Evolutionary conservation across 2,113 vertebrate genomes (phyloP), one percentile per base, ranked within the genome.

Genomic region (Cervus canadensis): DNA sequence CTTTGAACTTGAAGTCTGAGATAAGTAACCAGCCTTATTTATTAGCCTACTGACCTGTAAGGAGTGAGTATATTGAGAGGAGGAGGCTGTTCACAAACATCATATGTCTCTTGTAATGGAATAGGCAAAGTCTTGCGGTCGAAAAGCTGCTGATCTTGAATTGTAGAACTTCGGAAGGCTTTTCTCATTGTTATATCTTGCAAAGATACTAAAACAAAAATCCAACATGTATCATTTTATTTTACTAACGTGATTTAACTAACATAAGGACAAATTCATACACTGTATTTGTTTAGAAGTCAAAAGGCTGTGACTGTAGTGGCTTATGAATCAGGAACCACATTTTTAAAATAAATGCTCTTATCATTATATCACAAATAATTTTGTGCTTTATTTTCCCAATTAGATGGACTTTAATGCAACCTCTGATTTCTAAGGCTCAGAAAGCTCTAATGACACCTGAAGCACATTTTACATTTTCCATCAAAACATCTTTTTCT

Each of bases 131-230:
- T 99, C 98, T 98, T 99, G 89, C 99, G 99, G 96, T 99, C 99
- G 84, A 99, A 99, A 94, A 99, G 99, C 98, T 99, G 99, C 57
- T 99, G 99, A 98, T 99, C 99, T 98, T 99, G 99, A 98, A 99
- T 99, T 26, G 99, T 99, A 87, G 99, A 99, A 97, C 99, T 99
- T 98, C 99, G 99, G 98, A 99, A 99, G 30, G 99, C 99, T 98
- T 99, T 99, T 97, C 99, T 99, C 99, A 99, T 99, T 33, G 99
- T 99, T 94, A 99, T 99, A 98, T 99, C 99, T 99, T 99, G 99
- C 96, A 99, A 98, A 91, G 99, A 99, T 97, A 99, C 99, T 99
- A 98, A 81, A 98, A 98, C 11, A 98, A 30, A 96, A 85, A 82
- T 82, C 36, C 71, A 17, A 30, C 50, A 92, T 40, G 79, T 16